phyloP scores from a whole-genome alignment of 2,797 vertebrate species.

The Threskiornis aethiopicus region DNA sequence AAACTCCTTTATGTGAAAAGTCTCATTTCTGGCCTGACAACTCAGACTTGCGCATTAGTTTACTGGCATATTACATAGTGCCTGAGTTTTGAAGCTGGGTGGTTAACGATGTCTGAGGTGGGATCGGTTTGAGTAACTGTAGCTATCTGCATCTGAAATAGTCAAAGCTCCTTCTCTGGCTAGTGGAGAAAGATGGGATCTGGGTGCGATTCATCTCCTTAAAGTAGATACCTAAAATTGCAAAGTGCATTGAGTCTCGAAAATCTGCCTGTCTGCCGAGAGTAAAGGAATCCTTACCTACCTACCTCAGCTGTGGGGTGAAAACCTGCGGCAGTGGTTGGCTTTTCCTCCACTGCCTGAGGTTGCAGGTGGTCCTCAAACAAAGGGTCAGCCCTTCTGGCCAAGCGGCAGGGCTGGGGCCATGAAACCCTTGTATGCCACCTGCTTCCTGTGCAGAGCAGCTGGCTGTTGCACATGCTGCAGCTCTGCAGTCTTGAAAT shows the following conservation, averaged over 20 bases:
- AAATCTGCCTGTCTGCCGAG: not conserved
- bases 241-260: not conserved
- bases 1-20: not conserved
- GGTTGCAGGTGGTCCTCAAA: not conserved
- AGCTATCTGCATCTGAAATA: not conserved
- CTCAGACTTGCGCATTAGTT: accelerated
- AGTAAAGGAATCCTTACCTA: not conserved
- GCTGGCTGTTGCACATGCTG: not conserved
- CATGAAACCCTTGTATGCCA: accelerated
- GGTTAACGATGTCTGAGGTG: not conserved
- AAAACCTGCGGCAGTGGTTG: accelerated
- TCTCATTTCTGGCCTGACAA: not conserved
- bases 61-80: not conserved
- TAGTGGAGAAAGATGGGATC: not conserved
- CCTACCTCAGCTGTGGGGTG: not conserved
- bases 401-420: not conserved
- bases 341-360: not conserved
- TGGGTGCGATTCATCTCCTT: not conserved
- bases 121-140: not conserved
- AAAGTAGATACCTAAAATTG: not conserved
- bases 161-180: not conserved
- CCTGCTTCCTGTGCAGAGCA: not conserved
- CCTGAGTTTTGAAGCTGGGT: not conserved
- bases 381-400: not conserved
- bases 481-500: not conserved